Conservation (phyloP, 2,797 vertebrate species). For the Zalophus californianus region DNA sequence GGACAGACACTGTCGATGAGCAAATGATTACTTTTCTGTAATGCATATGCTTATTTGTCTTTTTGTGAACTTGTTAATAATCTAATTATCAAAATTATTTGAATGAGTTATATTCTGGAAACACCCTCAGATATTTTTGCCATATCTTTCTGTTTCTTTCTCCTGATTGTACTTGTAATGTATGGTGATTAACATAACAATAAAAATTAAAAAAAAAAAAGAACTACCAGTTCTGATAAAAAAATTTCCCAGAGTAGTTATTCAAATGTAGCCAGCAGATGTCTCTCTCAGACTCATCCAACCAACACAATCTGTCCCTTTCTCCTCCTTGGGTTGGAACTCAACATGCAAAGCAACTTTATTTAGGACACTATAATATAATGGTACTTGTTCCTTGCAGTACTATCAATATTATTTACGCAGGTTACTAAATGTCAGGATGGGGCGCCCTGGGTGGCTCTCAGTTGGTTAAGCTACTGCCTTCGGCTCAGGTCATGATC, state of each 20-base stretch:
- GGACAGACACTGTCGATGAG: neutral
- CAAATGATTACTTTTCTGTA: neutral
- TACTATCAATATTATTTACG: neutral
- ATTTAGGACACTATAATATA: neutral
- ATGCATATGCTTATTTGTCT: neutral
- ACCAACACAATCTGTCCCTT: rapidly evolving
- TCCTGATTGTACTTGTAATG: neutral
- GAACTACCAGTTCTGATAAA: neutral
- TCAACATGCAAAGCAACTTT: neutral
- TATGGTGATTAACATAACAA: too few relatives aligned
- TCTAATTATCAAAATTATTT: slow-evolving; percentile 21
- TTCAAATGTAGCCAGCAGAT: slow-evolving; percentile 72
- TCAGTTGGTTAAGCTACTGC: too few relatives aligned
- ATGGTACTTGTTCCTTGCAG: neutral
- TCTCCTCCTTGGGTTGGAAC: neutral
- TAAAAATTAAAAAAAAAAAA: neutral
- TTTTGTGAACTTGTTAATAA: neutral
- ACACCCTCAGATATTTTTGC: neutral
- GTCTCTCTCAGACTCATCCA: slow-evolving; percentile 77
- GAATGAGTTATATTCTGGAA: neutral
- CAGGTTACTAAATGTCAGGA: slow-evolving; percentile 9
- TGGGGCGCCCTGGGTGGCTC: neutral
- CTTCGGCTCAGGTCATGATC: too few relatives aligned
- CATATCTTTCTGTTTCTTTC: too few relatives aligned
- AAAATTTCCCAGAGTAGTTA: neutral